Evolutionary conservation across 2,888 invertebrate species (phyloP), one percentile per base, ranked within the genome.

Genomic region (Xylota segnis): DNA sequence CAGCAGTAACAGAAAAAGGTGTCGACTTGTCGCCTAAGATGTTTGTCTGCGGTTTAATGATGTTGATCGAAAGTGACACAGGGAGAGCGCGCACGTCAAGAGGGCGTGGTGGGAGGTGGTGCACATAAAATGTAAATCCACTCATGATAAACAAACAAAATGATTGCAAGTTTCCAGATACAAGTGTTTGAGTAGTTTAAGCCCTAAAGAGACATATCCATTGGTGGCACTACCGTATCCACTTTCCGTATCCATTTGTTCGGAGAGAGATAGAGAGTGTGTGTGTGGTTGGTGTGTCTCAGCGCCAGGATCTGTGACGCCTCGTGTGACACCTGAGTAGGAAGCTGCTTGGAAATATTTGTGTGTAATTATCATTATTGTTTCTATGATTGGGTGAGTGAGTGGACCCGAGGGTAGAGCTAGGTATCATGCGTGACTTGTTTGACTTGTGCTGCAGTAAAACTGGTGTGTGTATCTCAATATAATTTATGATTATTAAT

Each of bases 331-430:
- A 86, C 75, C 84, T 81, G 81, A 86, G 84, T 86, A 86, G 84
- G 84, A 81, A 86, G 84, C 74, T 68, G 45, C 32, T 47, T 54
- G 61, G 43, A 45, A 66, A 68, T 81, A 68, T 81, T 76, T 54
- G 81, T 52, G 70, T 71, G 71, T 81, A 86, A 86, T 86, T 86
- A 81, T 86, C 84, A 61, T 81, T 76, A 86, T 86, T 86, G 84
- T 86, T 81, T 86, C 74, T 63, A 52, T 43, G 32, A 71, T 52
- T 54, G 61, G 59, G 52, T 52, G 47, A 59, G 40, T 43, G 70
- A 47, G 52, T 34, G 79, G 78, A 68, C 72, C 37, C 66, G 23
- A 50, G 40, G 58, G 54, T 34, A 50, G 74, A 14, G 52, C 4
- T 10, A 18, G 18, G 40, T 37, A 61, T 76, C 43, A 72, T 79